Evolutionary conservation across 92 coral and sea anemone genomes (phyloP).

Genomic region (Heliopora coerulea): DNA sequence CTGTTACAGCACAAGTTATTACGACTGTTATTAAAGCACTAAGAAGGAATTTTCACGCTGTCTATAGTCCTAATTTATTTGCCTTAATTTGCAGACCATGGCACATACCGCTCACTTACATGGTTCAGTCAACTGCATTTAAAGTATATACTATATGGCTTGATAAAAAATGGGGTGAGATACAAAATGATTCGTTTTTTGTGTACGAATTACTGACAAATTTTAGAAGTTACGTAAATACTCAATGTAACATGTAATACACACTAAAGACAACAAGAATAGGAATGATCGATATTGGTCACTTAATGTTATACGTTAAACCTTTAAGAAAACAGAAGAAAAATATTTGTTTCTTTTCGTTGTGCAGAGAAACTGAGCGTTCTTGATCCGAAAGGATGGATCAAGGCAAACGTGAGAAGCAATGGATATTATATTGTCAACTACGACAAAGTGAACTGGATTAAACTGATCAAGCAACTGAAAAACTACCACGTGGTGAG

Average conservation of each 20-base stretch:
- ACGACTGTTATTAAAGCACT: too few relatives aligned
- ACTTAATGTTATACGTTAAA: too few relatives aligned
- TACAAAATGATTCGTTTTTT: neutral
- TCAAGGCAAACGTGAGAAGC: conserved; percentile 57
- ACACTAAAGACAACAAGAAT: too few relatives aligned
- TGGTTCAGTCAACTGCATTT: conserved; percentile 32
- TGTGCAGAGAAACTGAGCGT: conserved; percentile 31
- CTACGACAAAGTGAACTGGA: conserved; percentile 65
- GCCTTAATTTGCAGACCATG: conserved; percentile 27
- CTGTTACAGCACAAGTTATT: too few relatives aligned
- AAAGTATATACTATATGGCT: conserved; percentile 41
- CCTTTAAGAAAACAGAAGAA: too few relatives aligned
- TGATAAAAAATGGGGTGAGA: conserved; percentile 35
- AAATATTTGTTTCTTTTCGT: neutral
- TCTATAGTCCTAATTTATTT: neutral
- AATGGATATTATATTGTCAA: conserved; percentile 64
- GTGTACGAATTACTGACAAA: too few relatives aligned
- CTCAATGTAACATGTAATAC: too few relatives aligned
- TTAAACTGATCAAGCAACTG: conserved; percentile 55
- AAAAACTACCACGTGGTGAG: conserved; percentile 54
- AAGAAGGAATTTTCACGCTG: neutral
- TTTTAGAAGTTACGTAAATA: too few relatives aligned
- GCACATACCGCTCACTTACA: conserved; percentile 45
- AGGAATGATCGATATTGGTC: too few relatives aligned
- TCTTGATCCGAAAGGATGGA: conserved; percentile 52